Evolutionary conservation across 92 coral and sea anemone genomes (phyloP).

Genomic region (Phenganax stokvisi): DNA sequence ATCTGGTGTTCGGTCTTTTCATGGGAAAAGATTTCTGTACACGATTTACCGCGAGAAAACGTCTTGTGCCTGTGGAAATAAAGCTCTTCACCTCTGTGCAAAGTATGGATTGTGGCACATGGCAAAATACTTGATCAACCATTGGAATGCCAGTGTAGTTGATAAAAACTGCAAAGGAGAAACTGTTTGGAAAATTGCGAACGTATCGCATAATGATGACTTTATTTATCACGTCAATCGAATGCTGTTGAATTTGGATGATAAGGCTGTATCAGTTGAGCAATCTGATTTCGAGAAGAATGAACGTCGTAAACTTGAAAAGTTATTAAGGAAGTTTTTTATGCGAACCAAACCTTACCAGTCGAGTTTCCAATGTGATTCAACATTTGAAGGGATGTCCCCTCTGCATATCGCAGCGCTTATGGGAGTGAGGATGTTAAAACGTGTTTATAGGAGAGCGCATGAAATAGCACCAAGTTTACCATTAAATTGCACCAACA

Average conservation of each 20-base stretch:
- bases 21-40: slow-evolving; percentile 3
- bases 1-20: not conserved
- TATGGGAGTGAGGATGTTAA: slow-evolving; percentile 16
- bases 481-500: slow-evolving; percentile 9
- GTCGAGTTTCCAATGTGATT: slow-evolving; percentile 8
- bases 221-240: slow-evolving; percentile 18
- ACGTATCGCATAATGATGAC: slow-evolving; percentile 1
- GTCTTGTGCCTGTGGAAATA: slow-evolving; percentile 27
- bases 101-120: slow-evolving; percentile 25
- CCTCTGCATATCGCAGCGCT: slow-evolving; percentile 18
- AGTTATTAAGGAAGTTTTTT: slow-evolving; percentile 2
- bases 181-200: slow-evolving; percentile 18
- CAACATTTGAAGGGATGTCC: slow-evolving; percentile 22
- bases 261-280: not conserved
- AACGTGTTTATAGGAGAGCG: slow-evolving; percentile 3
- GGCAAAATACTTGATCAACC: slow-evolving; percentile 3
- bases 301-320: not conserved
- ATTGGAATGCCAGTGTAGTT: not conserved
- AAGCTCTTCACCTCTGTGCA: slow-evolving; percentile 20
- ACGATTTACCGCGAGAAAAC: slow-evolving; percentile 16
- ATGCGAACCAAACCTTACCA: slow-evolving; percentile 4
- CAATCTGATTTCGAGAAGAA: not conserved
- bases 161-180: slow-evolving; percentile 24
- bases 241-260: slow-evolving; percentile 15
- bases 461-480: slow-evolving; percentile 16